Base-by-base conservation (phyloP, 2,797 vertebrate species). In the Petrocephalus schoutedeni region DNA sequence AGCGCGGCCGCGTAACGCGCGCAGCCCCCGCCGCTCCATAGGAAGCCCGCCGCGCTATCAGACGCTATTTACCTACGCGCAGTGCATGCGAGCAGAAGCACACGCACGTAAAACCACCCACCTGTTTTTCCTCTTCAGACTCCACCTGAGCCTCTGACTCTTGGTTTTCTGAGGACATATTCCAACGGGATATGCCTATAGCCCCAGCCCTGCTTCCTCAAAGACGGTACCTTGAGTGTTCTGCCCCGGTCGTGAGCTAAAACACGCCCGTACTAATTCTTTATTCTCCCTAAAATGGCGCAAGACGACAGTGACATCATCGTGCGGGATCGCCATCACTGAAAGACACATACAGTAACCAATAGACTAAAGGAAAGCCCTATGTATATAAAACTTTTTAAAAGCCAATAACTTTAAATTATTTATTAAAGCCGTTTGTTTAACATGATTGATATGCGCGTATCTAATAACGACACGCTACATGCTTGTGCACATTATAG, bases 41-140 rank as follows among this genome's bases (percentile, higher is more conserved):
- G 9, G 59, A 59, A 32, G 41, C 77, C 57, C 54, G 16, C 23
- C 32, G 54, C 51, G 23, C n/a, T 19, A 36, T 16, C 84, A 58
- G 14, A 84, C 80, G 49, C 53, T 59, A 64, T 83, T 23, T 83
- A 83, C 45, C 45, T 83, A 51, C 23, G 56, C 28, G 36, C 54
- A 28, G 80, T 83, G 80, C 23, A 54, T 83, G 14, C 36, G 45
- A 41, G 58, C 87, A 88, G 28, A 61, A 53, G 32, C 36, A 9
- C 21, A 32, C 86, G 61, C 59, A 67, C 61, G 71, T 28, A 41
- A 87, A 87, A 77, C 41, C 8, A 91, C 95, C 89, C 93, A 96
- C 96, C 95, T 96, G 96, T 93, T 95, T 96, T 92, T 96, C 95
- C 89, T 95, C 95, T 89, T 95, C 93, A 89, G 94, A 94, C 87